Base-by-base conservation (phyloP, 2,888 invertebrate species). In the Dromius quadrimaculatus region DNA sequence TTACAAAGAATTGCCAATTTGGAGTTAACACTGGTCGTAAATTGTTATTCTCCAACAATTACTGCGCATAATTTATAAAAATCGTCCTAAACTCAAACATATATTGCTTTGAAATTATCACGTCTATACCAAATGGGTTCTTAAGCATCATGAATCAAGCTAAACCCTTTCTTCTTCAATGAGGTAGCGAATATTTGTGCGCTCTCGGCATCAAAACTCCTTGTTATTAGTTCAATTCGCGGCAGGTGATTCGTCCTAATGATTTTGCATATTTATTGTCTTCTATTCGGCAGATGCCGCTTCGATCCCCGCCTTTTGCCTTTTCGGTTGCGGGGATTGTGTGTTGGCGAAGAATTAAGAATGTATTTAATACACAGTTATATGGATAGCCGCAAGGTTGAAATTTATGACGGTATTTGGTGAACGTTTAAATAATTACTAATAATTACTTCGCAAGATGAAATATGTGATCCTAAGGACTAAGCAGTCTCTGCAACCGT, bases 261-360 rank as follows among this genome's bases (percentile, higher is more conserved):
- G 68, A 68, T 68, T 68, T 68, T 68, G 68, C 68, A 68, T 68
- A 68, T 68, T 68, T 68, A 68, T 68, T 68, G 68, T 68, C 43
- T 68, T 68, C 59, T 64, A 64, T 64, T 64, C 64, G 50, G 50
- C 64, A 64, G 64, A 64, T 64, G 64, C 64, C 20, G 47, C 32
- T 23, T 28, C 23, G 15, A 9, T 41, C 41, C 41, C 41, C 41
- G 41, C 41, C 41, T 41, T 41, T 36, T 20, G 50, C 28, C 28
- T 54, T 54, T 54, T 54, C 50, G 50, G 50, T 28, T 15, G 28
- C 50, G 6, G 28, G 28, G 17, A 28, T 28, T 28, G 20, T 47
- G 11, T 47, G 50, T 54, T 54, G 28, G 15, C 9, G 15, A 28
- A 11, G 28, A 54, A 32, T 54, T 28, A 54, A 23, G 50, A 54